These are phyloP conservation scores for Enteromius afrohamiltoni DNA, from an alignment of 2,797 vertebrate genomes.

Conservation along the genomic window DNA sequence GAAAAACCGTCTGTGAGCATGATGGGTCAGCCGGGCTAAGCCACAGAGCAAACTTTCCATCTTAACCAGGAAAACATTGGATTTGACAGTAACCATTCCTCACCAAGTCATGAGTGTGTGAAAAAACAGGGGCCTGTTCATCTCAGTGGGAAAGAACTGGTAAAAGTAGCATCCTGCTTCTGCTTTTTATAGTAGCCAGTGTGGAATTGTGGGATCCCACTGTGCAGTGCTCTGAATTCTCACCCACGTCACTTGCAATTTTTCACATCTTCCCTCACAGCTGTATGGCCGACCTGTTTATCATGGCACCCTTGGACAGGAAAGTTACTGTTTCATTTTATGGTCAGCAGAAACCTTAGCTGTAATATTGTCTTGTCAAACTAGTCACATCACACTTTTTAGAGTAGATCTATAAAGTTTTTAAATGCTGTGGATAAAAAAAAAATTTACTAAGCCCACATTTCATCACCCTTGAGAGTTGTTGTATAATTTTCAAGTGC, in stretches of 20 bases:
- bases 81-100: constrained; percentile 62
- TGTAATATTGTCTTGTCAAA: constrained; percentile 53
- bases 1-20: constrained; percentile 49
- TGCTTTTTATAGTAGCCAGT: constrained; percentile 55
- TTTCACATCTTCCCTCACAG: constrained; percentile 49
- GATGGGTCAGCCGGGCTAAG: constrained; percentile 50
- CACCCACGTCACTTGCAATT: constrained; percentile 52
- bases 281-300: constrained; percentile 51
- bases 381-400: constrained; percentile 46
- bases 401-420: constrained; percentile 43
- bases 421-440: constrained; percentile 27
- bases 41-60: constrained; percentile 65
- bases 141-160: constrained; percentile 47
- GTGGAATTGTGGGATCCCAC: constrained; percentile 61
- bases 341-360: constrained; percentile 42
- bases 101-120: constrained; percentile 52
- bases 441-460: constrained; percentile 3
- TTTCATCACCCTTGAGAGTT: constrained; percentile 29
- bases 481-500: constrained; percentile 26
- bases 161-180: constrained; percentile 56
- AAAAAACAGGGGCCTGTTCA: constrained; percentile 43
- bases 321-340: constrained; percentile 52
- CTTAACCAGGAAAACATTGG: constrained; percentile 58
- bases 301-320: constrained; percentile 42
- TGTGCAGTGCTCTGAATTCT: constrained; percentile 59